A percentile compares a stretch with the other conserved stretches of the same genome.
Evolutionary conservation across 1,140 invertebrate genomes (phyloP).

Genomic region (Ptiloglossa arizonensis): DNA sequence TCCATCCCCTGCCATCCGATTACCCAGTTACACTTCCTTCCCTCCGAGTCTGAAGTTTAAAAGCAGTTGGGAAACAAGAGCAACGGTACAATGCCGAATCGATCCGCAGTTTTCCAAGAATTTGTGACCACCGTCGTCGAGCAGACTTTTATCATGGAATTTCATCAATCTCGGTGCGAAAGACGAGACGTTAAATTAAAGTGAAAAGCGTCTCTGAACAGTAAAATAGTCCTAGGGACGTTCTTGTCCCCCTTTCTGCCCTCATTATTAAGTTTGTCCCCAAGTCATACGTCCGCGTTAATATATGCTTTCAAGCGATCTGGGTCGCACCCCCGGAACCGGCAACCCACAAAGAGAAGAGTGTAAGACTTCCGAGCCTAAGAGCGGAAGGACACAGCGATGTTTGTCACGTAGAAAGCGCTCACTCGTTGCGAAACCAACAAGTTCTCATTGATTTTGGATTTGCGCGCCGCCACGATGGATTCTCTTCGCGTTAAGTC

Average conservation of each 20-base stretch:
- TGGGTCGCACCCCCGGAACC: slow-evolving; percentile 10
- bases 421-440: background rate
- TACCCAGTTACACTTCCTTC: background rate
- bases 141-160: slow-evolving; percentile 20
- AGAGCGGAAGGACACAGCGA: background rate
- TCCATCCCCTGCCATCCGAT: background rate
- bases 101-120: slow-evolving; percentile 1
- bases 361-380: slow-evolving; percentile 3
- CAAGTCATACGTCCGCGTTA: slow-evolving; percentile 52
- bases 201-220: background rate
- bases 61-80: fast-evolving
- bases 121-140: slow-evolving; percentile 22
- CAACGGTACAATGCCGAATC: background rate
- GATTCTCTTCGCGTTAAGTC: background rate
- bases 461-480: background rate
- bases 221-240: slow-evolving; percentile 42
- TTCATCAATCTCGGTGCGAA: slow-evolving; percentile 40
- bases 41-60: background rate
- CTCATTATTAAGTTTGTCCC: slow-evolving; percentile 63
- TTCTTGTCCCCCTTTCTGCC: slow-evolving; percentile 7
- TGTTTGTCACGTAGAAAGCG: background rate
- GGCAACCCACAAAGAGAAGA: slow-evolving; percentile 8
- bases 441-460: background rate
- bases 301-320: slow-evolving; percentile 54
- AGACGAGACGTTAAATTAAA: slow-evolving; percentile 34